Base-by-base conservation (phyloP, 1,140 invertebrate genomes). In the Solenopsis fugax region DNA sequence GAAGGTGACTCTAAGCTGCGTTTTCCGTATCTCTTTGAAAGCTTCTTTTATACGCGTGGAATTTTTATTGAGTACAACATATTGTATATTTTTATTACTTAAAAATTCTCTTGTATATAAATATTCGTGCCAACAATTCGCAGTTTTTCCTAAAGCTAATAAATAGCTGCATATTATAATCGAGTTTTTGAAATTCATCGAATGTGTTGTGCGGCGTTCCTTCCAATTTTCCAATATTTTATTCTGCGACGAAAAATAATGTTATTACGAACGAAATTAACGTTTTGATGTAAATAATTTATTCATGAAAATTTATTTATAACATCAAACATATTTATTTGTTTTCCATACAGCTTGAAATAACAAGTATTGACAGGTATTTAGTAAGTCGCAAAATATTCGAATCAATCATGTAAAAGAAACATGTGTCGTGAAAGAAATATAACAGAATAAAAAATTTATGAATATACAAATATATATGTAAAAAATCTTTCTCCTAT, bases 271-370 rank as follows among this genome's bases (percentile, higher is more conserved):
- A 21, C 1, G 34, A 4, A n/a, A 29, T 29, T 29, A 29, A 29
- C 4, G n/a, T 41, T 75, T 41, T 41, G 13, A 56, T n/a, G 16
- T 41, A 16, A 73, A 21, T n/a, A 75, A 75, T 75, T 58, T 75
- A 58, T 75, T 75, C 54, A 16, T 41, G 54, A 41, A 75, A 75
- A 16, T 41, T 56, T 21, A 41, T 73, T 41, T 73, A 56, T 41
- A 41, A 58, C n/a, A n/a, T 4, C n/a, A 45, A 67, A 45, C 21
- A 21, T 65, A 4, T n/a, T 41, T 41, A 10, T 58, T 5, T 9
- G 12, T 41, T n/a, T 41, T 75, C 34, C 0, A 69, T 45, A 37
- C 1, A 21, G 18, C 37, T 13, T 21, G n/a, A 67, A 67, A 45
- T 21, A 45, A 67, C 10, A 0, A 12, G n/a, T 52, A 21, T 72